These are phyloP conservation scores for Halichoeres trimaculatus DNA, from an alignment of 2,113 vertebrate genomes.

Conservation along the genomic window DNA sequence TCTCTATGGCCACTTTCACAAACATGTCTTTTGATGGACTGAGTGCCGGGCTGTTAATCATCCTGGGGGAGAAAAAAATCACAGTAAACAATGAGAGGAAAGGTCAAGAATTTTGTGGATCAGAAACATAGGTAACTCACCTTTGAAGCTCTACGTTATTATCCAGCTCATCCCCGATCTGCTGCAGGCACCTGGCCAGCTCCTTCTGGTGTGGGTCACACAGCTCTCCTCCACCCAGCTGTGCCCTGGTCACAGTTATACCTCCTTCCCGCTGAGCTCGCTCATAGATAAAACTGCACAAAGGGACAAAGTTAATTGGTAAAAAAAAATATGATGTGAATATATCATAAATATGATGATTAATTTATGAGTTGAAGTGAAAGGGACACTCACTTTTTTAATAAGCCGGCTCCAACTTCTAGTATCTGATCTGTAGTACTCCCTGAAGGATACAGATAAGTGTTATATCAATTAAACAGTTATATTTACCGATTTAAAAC, in stretches of 20 bases:
- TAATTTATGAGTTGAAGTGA: background rate
- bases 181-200: slow-evolving; percentile 87
- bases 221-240: slow-evolving; percentile 74
- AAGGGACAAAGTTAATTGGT: background rate
- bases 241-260: slow-evolving; percentile 60
- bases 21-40: slow-evolving; percentile 85
- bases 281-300: slow-evolving; percentile 80
- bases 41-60: slow-evolving; percentile 85
- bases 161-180: slow-evolving; percentile 92
- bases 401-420: slow-evolving; percentile 73
- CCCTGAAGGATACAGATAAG: slow-evolving; percentile 56
- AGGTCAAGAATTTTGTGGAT: background rate
- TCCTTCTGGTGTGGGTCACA: slow-evolving; percentile 84
- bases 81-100: background rate
- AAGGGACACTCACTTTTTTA: slow-evolving; percentile 78
- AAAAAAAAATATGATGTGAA: background rate
- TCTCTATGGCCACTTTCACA: slow-evolving; percentile 86
- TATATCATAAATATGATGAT: background rate
- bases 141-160: slow-evolving; percentile 87
- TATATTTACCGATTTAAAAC: background rate
- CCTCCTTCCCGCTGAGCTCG: slow-evolving; percentile 64
- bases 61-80: slow-evolving; percentile 70
- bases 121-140: slow-evolving; percentile 62
- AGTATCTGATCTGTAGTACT: slow-evolving; percentile 69
- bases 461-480: background rate